Conservation (phyloP, 2,113 vertebrate species). For the Malurus melanocephalus region DNA sequence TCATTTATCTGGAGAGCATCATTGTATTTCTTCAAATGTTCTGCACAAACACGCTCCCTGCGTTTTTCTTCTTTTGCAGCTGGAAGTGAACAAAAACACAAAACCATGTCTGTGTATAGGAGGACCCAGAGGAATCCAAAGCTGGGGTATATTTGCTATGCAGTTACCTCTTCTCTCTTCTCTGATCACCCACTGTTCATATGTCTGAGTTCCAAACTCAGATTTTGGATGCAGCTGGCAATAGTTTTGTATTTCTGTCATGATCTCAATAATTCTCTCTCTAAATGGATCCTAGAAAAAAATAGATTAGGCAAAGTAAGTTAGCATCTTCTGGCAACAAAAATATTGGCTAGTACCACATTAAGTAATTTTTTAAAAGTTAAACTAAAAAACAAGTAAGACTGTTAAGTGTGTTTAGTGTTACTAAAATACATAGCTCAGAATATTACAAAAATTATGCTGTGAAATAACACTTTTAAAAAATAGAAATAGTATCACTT, state of each 20-base stretch:
- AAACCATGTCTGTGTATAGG: background rate
- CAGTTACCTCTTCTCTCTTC: constrained; percentile 83
- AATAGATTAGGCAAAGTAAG: background rate
- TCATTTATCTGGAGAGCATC: constrained; percentile 89
- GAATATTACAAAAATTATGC: background rate
- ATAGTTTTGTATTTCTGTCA: constrained; percentile 84
- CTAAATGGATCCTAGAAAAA: constrained; percentile 90
- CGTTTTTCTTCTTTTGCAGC: constrained; percentile 86
- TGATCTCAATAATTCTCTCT: constrained; percentile 84
- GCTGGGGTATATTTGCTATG: background rate
- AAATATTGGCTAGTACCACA: background rate
- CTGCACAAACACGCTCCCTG: constrained; percentile 84
- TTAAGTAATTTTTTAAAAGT: background rate
- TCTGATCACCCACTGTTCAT: constrained; percentile 90
- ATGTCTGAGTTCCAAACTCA: constrained; percentile 88
- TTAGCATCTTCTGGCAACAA: background rate
- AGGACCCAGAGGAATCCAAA: background rate
- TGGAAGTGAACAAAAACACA: constrained; percentile 43
- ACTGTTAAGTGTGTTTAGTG: background rate
- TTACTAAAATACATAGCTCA: background rate
- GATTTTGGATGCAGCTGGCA: constrained; percentile 74
- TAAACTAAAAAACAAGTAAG: background rate
- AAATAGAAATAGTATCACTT: background rate
- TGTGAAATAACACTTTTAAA: background rate
- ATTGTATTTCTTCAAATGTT: constrained; percentile 89